phyloP scores from a whole-genome alignment of 2,888 invertebrate genomes.

The Strigamia crassipes region DNA sequence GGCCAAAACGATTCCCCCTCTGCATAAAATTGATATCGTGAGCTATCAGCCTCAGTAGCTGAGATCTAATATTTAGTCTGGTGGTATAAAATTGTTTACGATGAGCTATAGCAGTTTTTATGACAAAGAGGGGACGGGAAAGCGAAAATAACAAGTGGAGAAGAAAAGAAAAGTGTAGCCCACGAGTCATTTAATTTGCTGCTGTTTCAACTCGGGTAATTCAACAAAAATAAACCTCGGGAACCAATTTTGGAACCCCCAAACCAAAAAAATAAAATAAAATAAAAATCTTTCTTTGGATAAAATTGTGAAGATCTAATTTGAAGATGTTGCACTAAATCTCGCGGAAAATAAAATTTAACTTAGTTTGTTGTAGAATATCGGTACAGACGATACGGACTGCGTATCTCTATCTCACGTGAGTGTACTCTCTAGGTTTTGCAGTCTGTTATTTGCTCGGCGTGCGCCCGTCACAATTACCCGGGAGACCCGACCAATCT shows the following conservation, averaged over 20 bases:
- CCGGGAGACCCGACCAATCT: constrained; percentile 5
- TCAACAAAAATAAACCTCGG: constrained; percentile 22
- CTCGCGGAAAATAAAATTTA: background rate
- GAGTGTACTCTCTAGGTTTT: background rate
- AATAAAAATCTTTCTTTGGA: background rate
- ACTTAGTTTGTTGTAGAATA: background rate
- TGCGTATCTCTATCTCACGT: background rate
- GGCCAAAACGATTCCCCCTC: constrained; percentile 37
- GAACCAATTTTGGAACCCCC: background rate
- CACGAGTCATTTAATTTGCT: constrained; percentile 40
- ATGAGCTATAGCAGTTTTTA: constrained; percentile 31
- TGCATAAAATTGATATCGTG: constrained; percentile 42
- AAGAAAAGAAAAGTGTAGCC: constrained; percentile 6
- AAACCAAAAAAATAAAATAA: background rate
- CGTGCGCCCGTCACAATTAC: constrained; percentile 30
- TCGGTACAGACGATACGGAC: background rate
- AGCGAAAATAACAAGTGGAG: constrained; percentile 15
- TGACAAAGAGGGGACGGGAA: background rate
- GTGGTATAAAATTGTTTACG: constrained; percentile 38
- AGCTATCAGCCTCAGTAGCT: constrained; percentile 38
- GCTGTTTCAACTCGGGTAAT: background rate
- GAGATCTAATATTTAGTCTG: constrained; percentile 30
- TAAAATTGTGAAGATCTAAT: background rate
- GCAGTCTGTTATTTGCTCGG: constrained; percentile 36
- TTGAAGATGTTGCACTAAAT: background rate